Percentiles rank a stretch among this genome's conserved stretches.
Conservation (phyloP, 2,113 vertebrate genomes). For the Tyrannus savana region DNA sequence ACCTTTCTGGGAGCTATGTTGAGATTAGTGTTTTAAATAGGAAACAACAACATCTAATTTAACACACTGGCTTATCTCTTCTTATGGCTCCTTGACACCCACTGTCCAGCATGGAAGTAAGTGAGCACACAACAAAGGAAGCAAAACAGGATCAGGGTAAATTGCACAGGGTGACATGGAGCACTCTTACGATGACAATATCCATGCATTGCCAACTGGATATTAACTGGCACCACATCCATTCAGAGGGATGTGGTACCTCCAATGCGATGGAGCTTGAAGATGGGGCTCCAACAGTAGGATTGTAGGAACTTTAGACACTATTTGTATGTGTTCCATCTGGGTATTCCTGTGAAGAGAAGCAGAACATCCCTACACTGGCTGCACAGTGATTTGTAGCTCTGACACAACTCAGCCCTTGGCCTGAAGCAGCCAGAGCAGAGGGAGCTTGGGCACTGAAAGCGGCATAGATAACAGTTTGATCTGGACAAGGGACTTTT, state of each 20-base stretch:
- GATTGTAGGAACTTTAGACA: background rate
- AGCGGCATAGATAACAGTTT: background rate
- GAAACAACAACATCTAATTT: background rate
- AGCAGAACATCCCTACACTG: background rate
- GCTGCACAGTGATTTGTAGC: background rate
- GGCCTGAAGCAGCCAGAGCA: background rate
- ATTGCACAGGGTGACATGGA: background rate
- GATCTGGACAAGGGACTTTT: background rate
- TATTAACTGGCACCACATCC: background rate
- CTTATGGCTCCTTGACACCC: background rate
- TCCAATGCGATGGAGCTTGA: accelerated
- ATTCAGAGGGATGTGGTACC: background rate
- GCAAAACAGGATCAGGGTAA: background rate
- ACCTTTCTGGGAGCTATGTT: background rate
- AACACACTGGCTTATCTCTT: background rate
- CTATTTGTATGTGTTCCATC: background rate
- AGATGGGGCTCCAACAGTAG: background rate
- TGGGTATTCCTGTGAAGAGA: background rate
- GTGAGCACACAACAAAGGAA: background rate
- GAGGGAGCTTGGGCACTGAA: background rate
- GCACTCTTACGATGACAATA: background rate
- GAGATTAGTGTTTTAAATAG: background rate
- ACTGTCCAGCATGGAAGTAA: background rate
- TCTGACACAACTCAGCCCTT: background rate
- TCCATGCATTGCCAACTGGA: accelerated